Percentiles rank a stretch among this genome's conserved stretches.
phyloP scores from a whole-genome alignment of 2,113 vertebrate species.

The Vireo altiloquus region DNA sequence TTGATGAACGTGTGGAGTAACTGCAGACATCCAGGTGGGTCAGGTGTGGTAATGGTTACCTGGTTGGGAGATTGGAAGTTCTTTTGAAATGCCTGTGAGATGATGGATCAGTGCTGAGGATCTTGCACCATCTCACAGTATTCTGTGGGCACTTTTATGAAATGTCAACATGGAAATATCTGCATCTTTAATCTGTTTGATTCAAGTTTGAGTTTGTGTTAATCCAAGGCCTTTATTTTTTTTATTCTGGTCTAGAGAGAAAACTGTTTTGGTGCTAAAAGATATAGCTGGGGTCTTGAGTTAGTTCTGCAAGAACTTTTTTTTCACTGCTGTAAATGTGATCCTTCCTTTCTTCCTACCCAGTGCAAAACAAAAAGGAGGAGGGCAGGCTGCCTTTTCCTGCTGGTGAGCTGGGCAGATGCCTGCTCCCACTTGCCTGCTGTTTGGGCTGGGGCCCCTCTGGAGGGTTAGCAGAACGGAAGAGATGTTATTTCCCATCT shows the following conservation, averaged over 20 bases:
- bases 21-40: neutral
- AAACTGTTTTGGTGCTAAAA: neutral
- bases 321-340: neutral
- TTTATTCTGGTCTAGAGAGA: neutral
- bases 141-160: neutral
- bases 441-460: neutral
- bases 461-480: neutral
- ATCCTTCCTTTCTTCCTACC: neutral
- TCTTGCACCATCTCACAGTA: neutral
- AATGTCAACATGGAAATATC: neutral
- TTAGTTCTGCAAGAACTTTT: neutral
- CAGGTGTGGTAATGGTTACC: neutral
- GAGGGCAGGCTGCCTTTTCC: neutral
- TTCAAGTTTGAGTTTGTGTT: neutral
- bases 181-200: neutral
- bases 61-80: neutral
- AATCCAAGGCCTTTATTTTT: neutral
- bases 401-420: neutral
- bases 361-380: neutral
- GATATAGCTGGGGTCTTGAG: neutral
- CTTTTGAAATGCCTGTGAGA: neutral
- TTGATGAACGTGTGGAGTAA: neutral
- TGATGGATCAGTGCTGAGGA: neutral
- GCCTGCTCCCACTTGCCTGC: neutral
- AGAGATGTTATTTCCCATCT: slow-evolving; percentile 18